Conservation (phyloP, 2,797 vertebrate species). For the Dallia pectoralis region DNA sequence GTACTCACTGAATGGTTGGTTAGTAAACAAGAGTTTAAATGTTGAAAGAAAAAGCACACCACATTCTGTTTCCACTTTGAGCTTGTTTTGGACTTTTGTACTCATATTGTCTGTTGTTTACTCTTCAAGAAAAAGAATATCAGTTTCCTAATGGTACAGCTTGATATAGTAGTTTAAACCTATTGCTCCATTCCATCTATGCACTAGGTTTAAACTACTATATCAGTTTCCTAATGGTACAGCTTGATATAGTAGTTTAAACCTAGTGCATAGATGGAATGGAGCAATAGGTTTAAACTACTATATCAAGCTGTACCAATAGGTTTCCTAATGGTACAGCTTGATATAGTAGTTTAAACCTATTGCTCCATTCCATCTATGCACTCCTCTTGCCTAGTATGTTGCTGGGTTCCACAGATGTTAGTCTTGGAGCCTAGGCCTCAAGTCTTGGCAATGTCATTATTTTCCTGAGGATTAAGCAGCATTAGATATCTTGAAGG, state of each 20-base stretch:
- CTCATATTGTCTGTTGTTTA: constrained; percentile 42
- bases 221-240: no score
- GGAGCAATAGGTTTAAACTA: no score
- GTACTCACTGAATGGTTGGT: not conserved
- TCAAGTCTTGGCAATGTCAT: constrained; percentile 3
- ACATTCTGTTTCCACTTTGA: not conserved
- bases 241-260: no score
- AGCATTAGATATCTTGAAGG: constrained; percentile 6
- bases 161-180: constrained; percentile 30
- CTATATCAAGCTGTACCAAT: no score
- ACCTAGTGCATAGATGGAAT: no score
- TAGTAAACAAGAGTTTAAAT: not conserved
- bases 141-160: constrained; percentile 33
- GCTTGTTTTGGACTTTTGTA: constrained; percentile 40
- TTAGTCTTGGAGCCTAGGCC: not conserved
- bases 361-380: constrained; percentile 26
- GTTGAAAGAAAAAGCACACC: not conserved
- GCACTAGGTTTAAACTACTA: no score
- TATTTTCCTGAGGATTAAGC: constrained; percentile 22
- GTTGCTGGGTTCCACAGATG: not conserved
- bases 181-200: constrained; percentile 26
- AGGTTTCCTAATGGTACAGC: no score
- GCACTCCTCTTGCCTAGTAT: constrained; percentile 18
- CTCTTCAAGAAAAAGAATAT: constrained; percentile 24
- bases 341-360: constrained; percentile 29